Conservation (phyloP, 1,140 invertebrate species). For the Drosophila lowei region DNA sequence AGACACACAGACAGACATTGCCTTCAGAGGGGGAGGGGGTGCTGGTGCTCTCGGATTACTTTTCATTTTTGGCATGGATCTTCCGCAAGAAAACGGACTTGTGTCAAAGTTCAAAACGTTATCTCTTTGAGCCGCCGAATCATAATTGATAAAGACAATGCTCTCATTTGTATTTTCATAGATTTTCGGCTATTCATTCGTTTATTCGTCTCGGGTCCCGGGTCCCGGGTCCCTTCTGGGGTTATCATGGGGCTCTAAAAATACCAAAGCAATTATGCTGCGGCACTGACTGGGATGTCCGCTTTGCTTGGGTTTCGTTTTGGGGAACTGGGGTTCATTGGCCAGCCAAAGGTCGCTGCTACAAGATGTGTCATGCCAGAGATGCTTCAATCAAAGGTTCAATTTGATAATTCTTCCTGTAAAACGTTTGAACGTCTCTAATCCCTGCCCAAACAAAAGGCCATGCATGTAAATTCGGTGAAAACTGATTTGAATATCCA, state of each 20-base stretch:
- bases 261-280: slow-evolving; percentile 28
- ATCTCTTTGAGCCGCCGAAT: slow-evolving; percentile 3
- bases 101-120: slow-evolving; percentile 41
- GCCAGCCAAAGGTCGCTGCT: slow-evolving; percentile 12
- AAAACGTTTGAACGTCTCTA: no score
- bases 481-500: no score
- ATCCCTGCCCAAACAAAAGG: no score
- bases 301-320: slow-evolving; percentile 1
- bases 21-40: no score
- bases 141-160: no score
- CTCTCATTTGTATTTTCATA: no score
- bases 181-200: slow-evolving; percentile 13
- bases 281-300: neutral
- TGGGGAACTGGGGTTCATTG: slow-evolving; percentile 11
- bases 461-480: no score
- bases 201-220: no score
- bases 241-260: slow-evolving; percentile 29
- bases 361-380: no score
- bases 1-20: slow-evolving; percentile 1
- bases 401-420: no score
- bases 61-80: slow-evolving; percentile 20
- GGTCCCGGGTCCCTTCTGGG: slow-evolving; percentile 19
- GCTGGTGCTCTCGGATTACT: slow-evolving; percentile 14
- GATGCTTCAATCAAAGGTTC: no score
- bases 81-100: neutral